Evolutionary conservation across 2,113 vertebrate species (phyloP).

Genomic region (Labeo catla): DNA sequence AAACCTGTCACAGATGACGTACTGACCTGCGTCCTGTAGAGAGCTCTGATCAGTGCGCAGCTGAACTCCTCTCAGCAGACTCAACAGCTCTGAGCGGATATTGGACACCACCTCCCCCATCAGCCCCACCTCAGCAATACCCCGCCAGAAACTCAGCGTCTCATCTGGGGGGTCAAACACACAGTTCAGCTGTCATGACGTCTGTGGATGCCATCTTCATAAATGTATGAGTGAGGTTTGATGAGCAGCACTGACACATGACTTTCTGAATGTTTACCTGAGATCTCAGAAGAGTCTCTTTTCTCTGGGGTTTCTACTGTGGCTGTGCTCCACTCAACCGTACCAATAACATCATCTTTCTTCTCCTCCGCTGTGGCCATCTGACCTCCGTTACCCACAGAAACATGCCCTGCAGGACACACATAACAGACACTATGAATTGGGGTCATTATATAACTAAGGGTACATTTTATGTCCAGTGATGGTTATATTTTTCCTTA

Average conservation of each 20-base stretch:
- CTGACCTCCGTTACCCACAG: slow-evolving; percentile 84
- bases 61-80: slow-evolving; percentile 88
- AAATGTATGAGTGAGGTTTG: not conserved
- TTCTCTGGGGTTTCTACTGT: slow-evolving; percentile 80
- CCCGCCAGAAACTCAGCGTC: slow-evolving; percentile 95
- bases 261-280: slow-evolving; percentile 75
- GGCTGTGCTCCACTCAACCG: slow-evolving; percentile 68
- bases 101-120: slow-evolving; percentile 97
- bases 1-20: not conserved
- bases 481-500: too few relatives aligned
- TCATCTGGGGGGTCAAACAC: slow-evolving; percentile 82
- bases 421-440: slow-evolving; percentile 26
- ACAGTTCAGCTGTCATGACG: not conserved
- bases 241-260: not conserved
- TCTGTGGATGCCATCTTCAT: not conserved
- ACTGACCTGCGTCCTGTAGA: slow-evolving; percentile 88
- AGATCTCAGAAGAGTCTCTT: slow-evolving; percentile 87
- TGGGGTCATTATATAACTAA: too few relatives aligned
- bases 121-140: slow-evolving; percentile 94
- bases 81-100: slow-evolving; percentile 92
- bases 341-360: slow-evolving; percentile 75
- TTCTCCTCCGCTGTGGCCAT: slow-evolving; percentile 83
- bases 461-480: too few relatives aligned
- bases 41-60: slow-evolving; percentile 80
- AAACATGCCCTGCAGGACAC: slow-evolving; percentile 76